Percentiles rank a stretch among this genome's conserved stretches.
phyloP scores from a whole-genome alignment of 2,797 vertebrate genomes.

The Sebastes hopkinsi region DNA sequence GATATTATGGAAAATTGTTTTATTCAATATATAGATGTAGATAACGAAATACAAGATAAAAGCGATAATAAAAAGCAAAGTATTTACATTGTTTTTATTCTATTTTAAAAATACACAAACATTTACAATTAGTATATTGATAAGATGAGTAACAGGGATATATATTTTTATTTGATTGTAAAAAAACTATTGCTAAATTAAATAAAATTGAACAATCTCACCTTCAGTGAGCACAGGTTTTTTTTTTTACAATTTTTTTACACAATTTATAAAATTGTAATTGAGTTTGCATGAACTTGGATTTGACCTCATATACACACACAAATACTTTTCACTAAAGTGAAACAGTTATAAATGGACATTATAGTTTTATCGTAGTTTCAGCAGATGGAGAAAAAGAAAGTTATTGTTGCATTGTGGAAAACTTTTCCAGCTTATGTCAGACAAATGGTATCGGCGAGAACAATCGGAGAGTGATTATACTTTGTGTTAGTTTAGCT shows the following conservation, averaged over 20 bases:
- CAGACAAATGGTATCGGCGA: constrained; percentile 45
- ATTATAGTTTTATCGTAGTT: not conserved
- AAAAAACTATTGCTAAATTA: not conserved
- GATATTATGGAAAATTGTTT: not conserved
- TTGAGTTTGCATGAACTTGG: not conserved
- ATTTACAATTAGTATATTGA: not conserved
- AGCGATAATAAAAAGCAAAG: not conserved
- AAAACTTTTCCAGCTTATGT: constrained; percentile 65
- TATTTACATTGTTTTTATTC: not conserved
- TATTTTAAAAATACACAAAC: not conserved
- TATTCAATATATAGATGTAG: not conserved
- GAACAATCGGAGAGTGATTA: constrained; percentile 64
- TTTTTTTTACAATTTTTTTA: too few species aligned
- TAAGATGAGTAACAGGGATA: not conserved
- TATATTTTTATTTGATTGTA: not conserved
- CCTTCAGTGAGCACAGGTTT: not conserved
- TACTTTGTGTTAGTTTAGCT: constrained; percentile 60
- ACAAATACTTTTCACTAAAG: not conserved
- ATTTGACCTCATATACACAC: not conserved
- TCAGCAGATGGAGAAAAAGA: constrained; percentile 36
- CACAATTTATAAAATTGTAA: not conserved
- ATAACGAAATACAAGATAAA: not conserved
- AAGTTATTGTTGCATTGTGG: constrained; percentile 32
- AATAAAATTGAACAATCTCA: not conserved
- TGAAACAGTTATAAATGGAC: not conserved